Base-by-base conservation (phyloP, 2,797 vertebrate species). In the Pipistrellus pygmaeus region DNA sequence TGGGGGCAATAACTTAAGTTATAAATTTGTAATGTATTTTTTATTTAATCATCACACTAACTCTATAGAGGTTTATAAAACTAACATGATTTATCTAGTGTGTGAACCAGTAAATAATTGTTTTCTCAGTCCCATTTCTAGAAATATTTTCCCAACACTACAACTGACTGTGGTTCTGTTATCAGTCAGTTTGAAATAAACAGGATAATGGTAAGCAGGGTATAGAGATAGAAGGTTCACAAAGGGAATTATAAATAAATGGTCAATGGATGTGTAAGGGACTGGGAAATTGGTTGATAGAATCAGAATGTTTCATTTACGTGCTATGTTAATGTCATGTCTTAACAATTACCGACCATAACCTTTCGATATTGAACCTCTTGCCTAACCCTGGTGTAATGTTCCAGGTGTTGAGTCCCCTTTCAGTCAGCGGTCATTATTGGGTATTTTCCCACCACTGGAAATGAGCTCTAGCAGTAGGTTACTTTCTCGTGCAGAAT, bases 401-500 rank as follows among this genome's bases (percentile, higher is more conserved):
- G 25, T 75, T 89, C 17, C 6, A 18, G 60, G 27, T 68, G 35
- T 77, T 88, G 57, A 86, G 21, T 73, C 18, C 69, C 5, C 18
- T 73, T 94, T 81, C 48, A 73, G 15, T 55, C 12, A 71, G 60
- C 53, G 3, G 30, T 85, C 64, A 69, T 90, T 96, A 68, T 69
- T 86, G 57, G 73, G 60, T 83, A 12, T 55, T 71, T 93, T 88
- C 8, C 75, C 85, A 27, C 80, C 93, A 73, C 73, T 64, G 84
- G n/a, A 91, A 95, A 94, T 91, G 18, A 86, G 9, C 30, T 95
- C 69, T 75, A 71, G 30, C 9, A 51, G 30, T 85, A 73, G n/a
- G 4, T 46, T 94, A 64, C 89, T 95, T 85, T 95, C 88, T 76
- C 83, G 23, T 71, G 32, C 32, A 93, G 78, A 89, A 85, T 78